Base-by-base conservation (phyloP, 2,797 vertebrate genomes). In the Australoheros facetus region DNA sequence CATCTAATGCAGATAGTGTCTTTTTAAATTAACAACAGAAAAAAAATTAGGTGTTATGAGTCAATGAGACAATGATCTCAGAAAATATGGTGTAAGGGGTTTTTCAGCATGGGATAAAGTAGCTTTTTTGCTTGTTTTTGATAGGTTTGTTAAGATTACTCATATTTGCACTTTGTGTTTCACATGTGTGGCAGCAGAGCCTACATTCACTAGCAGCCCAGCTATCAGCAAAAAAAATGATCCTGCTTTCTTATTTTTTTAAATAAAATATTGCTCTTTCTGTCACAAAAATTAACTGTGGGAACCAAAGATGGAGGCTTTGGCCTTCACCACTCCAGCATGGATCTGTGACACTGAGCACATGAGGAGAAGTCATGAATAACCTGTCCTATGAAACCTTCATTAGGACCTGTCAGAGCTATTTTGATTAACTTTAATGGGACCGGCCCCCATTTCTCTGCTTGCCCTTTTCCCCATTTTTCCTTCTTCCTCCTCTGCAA, bases 351-450 rank as follows among this genome's bases (percentile, higher is more conserved):
- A 72, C 77, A 56, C 64, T 37, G 73, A 71, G 60, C 72, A 76
- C 57, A 71, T 3, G 6, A 72, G 71, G 55, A 89, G 37, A 78
- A 83, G 82, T 88, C 86, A 84, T 81, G 83, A 91, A 86, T 85
- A 88, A 82, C 77, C 75, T 70, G 77, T 83, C 78, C 77, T 81
- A 86, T 86, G 85, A 90, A 90, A 86, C 85, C 88, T 89, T 92
- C 85, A 89, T 91, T 91, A 89, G 78, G 76, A 89, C 75, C 83
- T 90, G 90, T 89, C 90, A 92, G 26, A 28, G 56, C 73, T 82
- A 73, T 88, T 91, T 91, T 88, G 85, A 92, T 89, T 90, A 90
- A 88, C 90, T 91, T 91, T 91, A 92, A 91, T 88, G 81, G 78
- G 73, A 73, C 79, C 84, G 54, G 58, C 60, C 64, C 78, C 56